Conservation (phyloP, 1,140 invertebrate species). For the Apolygus lucorum region DNA sequence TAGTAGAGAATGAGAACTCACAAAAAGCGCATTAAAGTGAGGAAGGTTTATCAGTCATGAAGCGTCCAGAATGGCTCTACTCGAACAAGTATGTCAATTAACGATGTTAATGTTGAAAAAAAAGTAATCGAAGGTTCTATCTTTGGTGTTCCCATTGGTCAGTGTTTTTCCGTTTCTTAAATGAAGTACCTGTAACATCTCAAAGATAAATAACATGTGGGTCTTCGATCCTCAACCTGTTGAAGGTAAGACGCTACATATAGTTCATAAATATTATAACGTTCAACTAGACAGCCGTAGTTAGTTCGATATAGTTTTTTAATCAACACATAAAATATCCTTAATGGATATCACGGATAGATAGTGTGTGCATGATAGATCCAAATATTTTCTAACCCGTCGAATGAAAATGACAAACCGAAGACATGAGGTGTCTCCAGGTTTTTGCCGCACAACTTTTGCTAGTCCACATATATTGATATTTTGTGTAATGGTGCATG, state of each 20-base stretch:
- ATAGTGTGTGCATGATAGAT: conserved; percentile 19
- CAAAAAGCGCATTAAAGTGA: no score
- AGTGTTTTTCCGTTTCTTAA: no score
- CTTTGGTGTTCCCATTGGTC: no score
- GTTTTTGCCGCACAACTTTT: conserved; percentile 23
- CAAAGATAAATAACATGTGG: neutral
- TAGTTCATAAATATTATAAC: conserved; percentile 10
- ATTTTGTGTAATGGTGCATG: conserved; percentile 27
- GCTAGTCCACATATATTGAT: conserved; percentile 20
- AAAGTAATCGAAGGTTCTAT: no score
- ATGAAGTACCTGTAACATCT: no score
- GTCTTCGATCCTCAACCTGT: neutral
- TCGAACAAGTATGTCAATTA: no score
- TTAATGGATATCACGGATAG: conserved; percentile 18
- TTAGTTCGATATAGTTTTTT: conserved; percentile 11
- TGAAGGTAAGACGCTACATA: conserved; percentile 6
- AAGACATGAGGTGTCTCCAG: neutral
- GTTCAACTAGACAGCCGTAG: conserved; percentile 19
- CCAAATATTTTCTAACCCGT: conserved; percentile 19
- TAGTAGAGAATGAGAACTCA: no score
- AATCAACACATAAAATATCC: conserved; percentile 5
- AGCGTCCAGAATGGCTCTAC: no score
- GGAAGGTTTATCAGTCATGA: no score
- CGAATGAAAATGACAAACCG: conserved; percentile 5
- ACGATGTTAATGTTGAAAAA: no score